Conservation (phyloP, 2,113 vertebrate species). For the Rhipidura dahli region DNA sequence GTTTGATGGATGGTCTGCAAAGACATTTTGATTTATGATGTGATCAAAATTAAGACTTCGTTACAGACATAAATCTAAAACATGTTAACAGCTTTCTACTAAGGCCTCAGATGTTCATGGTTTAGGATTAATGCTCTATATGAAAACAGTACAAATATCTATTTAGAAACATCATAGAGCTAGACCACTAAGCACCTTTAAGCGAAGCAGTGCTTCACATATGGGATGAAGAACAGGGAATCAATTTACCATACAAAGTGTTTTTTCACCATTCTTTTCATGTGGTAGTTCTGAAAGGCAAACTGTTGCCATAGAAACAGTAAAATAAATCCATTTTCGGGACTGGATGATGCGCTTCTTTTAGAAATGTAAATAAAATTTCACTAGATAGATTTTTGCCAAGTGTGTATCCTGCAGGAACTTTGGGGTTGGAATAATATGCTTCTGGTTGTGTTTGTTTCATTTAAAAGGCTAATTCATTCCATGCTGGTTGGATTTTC, state of each 20-base stretch:
- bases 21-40: neutral
- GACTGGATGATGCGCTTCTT: neutral
- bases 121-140: neutral
- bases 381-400: neutral
- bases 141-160: constrained; percentile 27
- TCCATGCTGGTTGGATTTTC: neutral
- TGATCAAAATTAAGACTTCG: neutral
- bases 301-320: constrained; percentile 76
- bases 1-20: neutral
- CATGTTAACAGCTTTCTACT: neutral
- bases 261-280: constrained; percentile 51
- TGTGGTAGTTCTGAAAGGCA: constrained; percentile 48
- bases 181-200: neutral
- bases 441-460: neutral
- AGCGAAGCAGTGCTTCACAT: neutral
- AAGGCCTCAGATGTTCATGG: neutral
- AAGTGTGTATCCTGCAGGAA: neutral
- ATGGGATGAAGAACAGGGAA: constrained; percentile 9
- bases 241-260: constrained; percentile 40
- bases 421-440: neutral
- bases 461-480: neutral
- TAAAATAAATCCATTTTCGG: constrained; percentile 57
- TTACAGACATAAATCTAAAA: neutral
- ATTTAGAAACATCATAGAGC: neutral
- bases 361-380: constrained; percentile 40